Percentiles rank a stretch among this genome's conserved stretches.
Conservation (phyloP, 35 echinoderm and acorn worm genomes). For the Apostichopus californicus region DNA sequence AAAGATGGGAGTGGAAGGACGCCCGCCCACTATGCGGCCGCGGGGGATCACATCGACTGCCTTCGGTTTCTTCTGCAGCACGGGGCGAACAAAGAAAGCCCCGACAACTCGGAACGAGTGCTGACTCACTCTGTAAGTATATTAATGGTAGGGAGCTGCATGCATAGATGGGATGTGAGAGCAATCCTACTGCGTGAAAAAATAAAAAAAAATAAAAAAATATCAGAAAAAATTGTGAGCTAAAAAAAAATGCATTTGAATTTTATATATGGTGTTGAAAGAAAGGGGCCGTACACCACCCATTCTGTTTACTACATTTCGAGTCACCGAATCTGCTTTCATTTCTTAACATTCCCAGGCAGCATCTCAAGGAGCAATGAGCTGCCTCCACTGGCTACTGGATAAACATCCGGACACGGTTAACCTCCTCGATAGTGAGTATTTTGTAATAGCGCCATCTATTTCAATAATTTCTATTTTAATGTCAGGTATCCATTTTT, state of each 20-base stretch:
- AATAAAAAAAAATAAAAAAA: too few relatives aligned
- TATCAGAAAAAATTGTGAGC: too few relatives aligned
- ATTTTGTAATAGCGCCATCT: neutral
- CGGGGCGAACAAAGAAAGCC: conserved; percentile 58
- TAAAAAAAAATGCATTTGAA: too few relatives aligned
- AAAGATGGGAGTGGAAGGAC: conserved; percentile 66
- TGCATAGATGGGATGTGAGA: too few relatives aligned
- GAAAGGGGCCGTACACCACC: too few relatives aligned
- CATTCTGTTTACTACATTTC: too few relatives aligned
- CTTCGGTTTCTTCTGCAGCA: conserved; percentile 85
- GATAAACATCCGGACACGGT: conserved; percentile 69
- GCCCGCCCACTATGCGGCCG: conserved; percentile 79
- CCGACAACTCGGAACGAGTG: conserved; percentile 65
- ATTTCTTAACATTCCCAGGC: conserved; percentile 45
- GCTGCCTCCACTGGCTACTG: conserved; percentile 86
- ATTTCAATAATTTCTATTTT: too few relatives aligned
- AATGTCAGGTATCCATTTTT: too few relatives aligned
- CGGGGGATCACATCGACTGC: conserved; percentile 82
- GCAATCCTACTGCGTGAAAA: too few relatives aligned
- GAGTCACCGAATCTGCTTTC: too few relatives aligned
- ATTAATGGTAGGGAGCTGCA: neutral
- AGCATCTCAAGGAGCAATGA: conserved; percentile 81
- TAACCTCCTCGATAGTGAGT: conserved; percentile 76
- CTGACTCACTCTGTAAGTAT: conserved; percentile 74
- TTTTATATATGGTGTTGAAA: too few relatives aligned